Evolutionary conservation across 2,797 vertebrate species (phyloP).

Genomic region (Paguma larvata): DNA sequence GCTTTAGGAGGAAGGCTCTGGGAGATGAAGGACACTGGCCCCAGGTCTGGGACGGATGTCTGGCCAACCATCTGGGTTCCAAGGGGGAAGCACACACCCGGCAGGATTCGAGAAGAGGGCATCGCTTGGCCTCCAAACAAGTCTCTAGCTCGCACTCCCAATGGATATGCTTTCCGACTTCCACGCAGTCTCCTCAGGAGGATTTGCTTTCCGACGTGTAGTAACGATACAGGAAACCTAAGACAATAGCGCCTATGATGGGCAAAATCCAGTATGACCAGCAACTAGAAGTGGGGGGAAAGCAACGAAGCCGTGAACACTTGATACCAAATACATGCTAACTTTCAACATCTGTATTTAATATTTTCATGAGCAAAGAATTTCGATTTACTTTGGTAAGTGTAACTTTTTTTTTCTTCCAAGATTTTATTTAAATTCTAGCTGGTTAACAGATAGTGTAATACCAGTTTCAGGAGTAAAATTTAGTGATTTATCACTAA

Average conservation of each 20-base stretch:
- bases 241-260: conserved; percentile 89
- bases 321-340: not conserved
- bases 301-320: conserved; percentile 29
- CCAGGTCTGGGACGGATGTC: not conserved
- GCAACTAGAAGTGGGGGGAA: conserved; percentile 84
- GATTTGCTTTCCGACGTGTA: conserved; percentile 93
- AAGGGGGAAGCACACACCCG: conserved; percentile 65
- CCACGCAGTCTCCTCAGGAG: conserved; percentile 86
- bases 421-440: too few relatives aligned
- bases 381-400: not conserved
- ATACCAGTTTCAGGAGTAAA: too few relatives aligned
- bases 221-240: conserved; percentile 95
- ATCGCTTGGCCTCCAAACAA: conserved; percentile 10
- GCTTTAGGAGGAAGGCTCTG: conserved; percentile 63
- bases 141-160: conserved; percentile 55
- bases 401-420: conserved; percentile 2
- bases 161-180: conserved; percentile 56
- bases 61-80: conserved; percentile 71
- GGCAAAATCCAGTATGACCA: conserved; percentile 96
- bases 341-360: conserved; percentile 25
- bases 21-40: not conserved
- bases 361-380: not conserved
- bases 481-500: too few relatives aligned
- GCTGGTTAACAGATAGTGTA: too few relatives aligned
- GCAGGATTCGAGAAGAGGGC: conserved; percentile 54